phyloP scores from a whole-genome alignment of 2,797 vertebrate species.

The Sebastes cheni region DNA sequence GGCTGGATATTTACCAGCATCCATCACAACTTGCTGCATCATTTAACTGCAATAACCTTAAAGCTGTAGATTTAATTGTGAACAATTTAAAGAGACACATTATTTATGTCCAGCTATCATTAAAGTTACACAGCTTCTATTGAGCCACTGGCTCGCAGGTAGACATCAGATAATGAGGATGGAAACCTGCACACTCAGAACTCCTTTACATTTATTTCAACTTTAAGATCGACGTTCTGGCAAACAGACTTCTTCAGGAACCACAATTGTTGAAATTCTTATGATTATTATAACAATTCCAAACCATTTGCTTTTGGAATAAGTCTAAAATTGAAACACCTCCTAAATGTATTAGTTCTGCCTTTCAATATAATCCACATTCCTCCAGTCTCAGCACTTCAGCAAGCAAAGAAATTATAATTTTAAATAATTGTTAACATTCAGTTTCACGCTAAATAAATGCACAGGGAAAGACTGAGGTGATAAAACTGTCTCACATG shows the following conservation, averaged over 20 bases:
- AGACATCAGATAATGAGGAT: neutral
- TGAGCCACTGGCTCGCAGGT: neutral
- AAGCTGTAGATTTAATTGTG: neutral
- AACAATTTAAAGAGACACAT: neutral
- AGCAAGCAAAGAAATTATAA: neutral
- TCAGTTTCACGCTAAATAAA: constrained; percentile 14
- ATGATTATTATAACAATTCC: neutral
- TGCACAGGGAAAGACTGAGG: neutral
- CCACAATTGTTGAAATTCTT: neutral
- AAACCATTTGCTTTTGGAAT: neutral
- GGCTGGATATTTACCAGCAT: neutral
- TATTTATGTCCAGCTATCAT: neutral
- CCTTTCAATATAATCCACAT: neutral
- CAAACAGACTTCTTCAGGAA: too few species aligned
- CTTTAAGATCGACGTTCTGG: neutral
- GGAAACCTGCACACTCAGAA: neutral
- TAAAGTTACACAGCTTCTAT: neutral
- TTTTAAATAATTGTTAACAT: constrained; percentile 8
- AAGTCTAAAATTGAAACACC: neutral
- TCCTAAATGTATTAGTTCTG: neutral
- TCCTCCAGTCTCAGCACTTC: neutral
- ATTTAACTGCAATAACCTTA: constrained; percentile 12
- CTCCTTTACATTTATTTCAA: neutral
- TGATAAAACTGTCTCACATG: constrained; percentile 18
- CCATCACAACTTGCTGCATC: constrained; percentile 6